Base-by-base conservation (phyloP, 2,888 invertebrate genomes). In the Conomelus anceps region DNA sequence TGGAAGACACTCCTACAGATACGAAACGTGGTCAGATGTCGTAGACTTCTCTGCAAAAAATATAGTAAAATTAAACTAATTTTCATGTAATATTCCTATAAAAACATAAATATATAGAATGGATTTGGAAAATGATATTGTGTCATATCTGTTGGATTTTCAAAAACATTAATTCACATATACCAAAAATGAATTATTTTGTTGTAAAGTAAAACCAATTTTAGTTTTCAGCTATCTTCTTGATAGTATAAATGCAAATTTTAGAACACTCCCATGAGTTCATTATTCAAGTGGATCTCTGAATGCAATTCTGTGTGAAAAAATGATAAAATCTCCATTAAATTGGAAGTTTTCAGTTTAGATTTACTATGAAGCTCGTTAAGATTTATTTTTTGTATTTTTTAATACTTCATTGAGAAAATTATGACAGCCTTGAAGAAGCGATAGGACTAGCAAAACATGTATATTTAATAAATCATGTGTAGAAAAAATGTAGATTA, bases 11-110 rank as follows among this genome's bases (percentile, higher is more conserved):
- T 24, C 89, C 90, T 22, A 85, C 90, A 4, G 90, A 90, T 63
- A 90, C 90, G 22, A 89, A 90, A 90, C 89, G 90, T 84, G 90
- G 90, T 20, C 88, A 90, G 86, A 85, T 90, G 87, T 84, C 87
- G 29, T 89, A 88, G 87, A n/a, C 0, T 3, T 20, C 63, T 63
- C n/a, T 13, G 3, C n/a, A n/a, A n/a, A 63, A 63, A 63, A n/a
- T n/a, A n/a, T 63, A 63, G 63, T 63, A n/a, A 63, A n/a, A 63
- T 20, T 7, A 3, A 63, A 1, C n/a, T 63, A 63, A 9, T 13
- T 63, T 7, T 63, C 20, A 26, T 26, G 26, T 26, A 26, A 11
- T 26, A 7, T n/a, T 63, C 63, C 20, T 63, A 63, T 63, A 7
- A 63, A 63, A 63, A 63, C 4, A n/a, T n/a, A n/a, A 1, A 13